Base-by-base conservation (phyloP, 2,888 invertebrate species). In the Rosalia funebris region DNA sequence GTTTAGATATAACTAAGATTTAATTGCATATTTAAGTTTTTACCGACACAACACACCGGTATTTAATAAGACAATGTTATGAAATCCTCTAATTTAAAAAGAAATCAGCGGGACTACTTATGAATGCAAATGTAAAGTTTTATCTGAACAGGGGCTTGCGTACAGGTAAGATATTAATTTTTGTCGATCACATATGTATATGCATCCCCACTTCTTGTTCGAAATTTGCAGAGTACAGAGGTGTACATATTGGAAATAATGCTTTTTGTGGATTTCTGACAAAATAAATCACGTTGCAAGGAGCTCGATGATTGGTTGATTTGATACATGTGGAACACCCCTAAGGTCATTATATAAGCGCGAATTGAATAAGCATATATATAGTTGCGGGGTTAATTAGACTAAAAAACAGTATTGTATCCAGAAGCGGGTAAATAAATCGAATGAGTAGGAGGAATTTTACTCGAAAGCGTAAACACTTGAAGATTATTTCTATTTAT, bases 161-260 rank as follows among this genome's bases (percentile, higher is more conserved):
- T 42, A 32, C 14, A 53, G 53, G 53, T 53, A 19, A 53, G 53
- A 32, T 31, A 16, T 16, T 20, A 59, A 59, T 58, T 63, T 66
- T 66, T 60, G 61, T 50, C 63, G 63, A 59, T 61, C 52, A 57
- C 57, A 57, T 64, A 62, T 34, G 34, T 34, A n/a, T 47, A 55
- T 37, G 10, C 44, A 32, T 54, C 45, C 46, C 47, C 55, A 17
- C 54, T 44, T 45, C 32, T 36, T 16, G 16, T 11, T 32, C 16
- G 32, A 32, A n/a, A 17, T 42, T 31, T 53, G 25, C 20, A 50
- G 50, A 31, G 50, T n/a, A 36, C 36, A 48, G 36, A 48, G 34
- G 36, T 48, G 50, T 50, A 31, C 37, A 11, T 44, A 42, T 53
- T 42, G 53, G 42, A 42, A 53, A 42, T 53, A 31, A 32, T 42